Evolutionary conservation across 1,140 invertebrate genomes (phyloP), one percentile per base, ranked within the genome.

Genomic region (Sipha flava): DNA sequence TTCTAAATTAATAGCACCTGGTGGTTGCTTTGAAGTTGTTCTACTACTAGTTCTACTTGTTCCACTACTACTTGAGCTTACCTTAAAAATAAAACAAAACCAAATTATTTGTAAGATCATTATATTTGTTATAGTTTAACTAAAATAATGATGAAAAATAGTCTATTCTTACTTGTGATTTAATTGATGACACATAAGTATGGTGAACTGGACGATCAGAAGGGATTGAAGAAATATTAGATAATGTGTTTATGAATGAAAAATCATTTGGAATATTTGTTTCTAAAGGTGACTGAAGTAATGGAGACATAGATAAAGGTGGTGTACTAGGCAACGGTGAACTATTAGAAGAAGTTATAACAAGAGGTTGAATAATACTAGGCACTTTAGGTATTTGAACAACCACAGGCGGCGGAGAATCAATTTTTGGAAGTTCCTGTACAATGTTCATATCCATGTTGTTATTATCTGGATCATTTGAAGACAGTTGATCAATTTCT

Each of bases 1-100:
- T 85, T 97, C 95, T 16, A 97, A 86, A 86, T 97, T 97, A 9
- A 97, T 93, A 29, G 92, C 92, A 5, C 94, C 94, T 0, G 94
- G 93, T 6, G 93, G 94, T 80, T 93, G 90, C 85, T 92, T 93
- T 57, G 21, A 37, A 45, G 62, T n/a, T 59, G 54, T 34, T 23
- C 45, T 68, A 73, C 52, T 80, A 43, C 16, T 59, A 59, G 21
- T 83, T n/a, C 87, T 84, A 49, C 29, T 68, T 40, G 64, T 21
- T 21, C 64, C 66, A 21, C 72, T 14, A 37, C 21, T 77, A 29
- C 52, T 59, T 77, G 73, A 59, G 21, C 34, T 77, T 31, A 40
- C 47, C 49, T 77, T 52, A 16, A 75, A 52, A 64, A 43, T 1
- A 66, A 3, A 64, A 37, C 12, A 2, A n/a, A n/a, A n/a, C n/a